phyloP scores from a whole-genome alignment of 2,113 vertebrate genomes.

The Zosterops japonicus region DNA sequence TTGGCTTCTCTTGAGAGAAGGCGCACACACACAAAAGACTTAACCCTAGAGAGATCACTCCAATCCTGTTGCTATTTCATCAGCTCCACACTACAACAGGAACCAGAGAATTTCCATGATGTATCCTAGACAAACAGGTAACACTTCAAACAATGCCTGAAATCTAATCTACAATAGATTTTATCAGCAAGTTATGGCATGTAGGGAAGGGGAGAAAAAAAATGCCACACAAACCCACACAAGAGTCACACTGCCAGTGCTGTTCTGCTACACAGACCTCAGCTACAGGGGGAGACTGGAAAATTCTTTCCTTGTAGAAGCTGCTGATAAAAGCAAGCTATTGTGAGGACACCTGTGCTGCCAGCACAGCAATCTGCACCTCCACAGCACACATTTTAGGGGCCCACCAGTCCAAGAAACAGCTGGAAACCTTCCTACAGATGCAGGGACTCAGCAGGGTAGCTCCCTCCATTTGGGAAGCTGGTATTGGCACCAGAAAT shows the following conservation, averaged over 20 bases:
- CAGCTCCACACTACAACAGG: neutral
- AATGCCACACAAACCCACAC: neutral
- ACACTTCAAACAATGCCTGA: neutral
- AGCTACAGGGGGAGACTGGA: neutral
- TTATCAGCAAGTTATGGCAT: neutral
- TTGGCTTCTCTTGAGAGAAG: slow-evolving; percentile 55
- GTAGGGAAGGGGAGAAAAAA: neutral
- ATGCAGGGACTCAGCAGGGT: neutral
- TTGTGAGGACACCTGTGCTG: neutral
- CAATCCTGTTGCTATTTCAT: slow-evolving; percentile 36
- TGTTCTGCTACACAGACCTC: neutral
- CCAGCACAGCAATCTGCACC: neutral
- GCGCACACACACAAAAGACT: neutral
- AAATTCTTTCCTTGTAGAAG: neutral
- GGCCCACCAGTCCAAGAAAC: neutral
- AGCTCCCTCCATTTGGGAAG: neutral
- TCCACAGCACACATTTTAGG: neutral
- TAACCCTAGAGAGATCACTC: slow-evolving; percentile 51
- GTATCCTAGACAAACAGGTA: neutral
- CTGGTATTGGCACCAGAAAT: neutral
- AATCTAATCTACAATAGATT: neutral
- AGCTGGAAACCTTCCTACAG: slow-evolving; percentile 3
- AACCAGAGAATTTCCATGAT: neutral
- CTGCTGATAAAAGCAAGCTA: neutral
- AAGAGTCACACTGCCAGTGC: neutral